Base-by-base conservation (phyloP, 35 echinoderm and acorn worm species). In the Acanthaster planci region DNA sequence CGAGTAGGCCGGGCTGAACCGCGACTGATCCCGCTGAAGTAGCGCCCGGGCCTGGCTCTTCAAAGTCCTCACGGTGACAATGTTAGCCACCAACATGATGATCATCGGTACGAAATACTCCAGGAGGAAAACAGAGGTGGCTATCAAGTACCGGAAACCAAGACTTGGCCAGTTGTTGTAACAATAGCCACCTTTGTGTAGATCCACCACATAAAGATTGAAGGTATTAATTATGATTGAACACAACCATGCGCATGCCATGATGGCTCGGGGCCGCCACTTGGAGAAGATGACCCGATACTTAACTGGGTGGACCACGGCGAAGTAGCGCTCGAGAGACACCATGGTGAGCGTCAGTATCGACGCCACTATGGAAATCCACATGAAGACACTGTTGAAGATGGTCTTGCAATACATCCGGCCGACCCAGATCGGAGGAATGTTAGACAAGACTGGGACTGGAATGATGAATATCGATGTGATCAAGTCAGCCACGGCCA, bases 401-500 rank as follows among this genome's bases (percentile, higher is more conserved):
- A 93, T 29, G 22, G 89, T 37, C 40, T 81, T 78, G 51, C 91
- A 93, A 40, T 93, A 93, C 22, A 89, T 18, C 37, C 79, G 51
- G 2, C 91, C 91, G 19, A 85, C 22, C 10, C 38, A 15, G 19
- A 30, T 42, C 21, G 57, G 36, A 8, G 86, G 79, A 1, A 89
- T 82, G 58, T 32, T 38, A 23, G 23, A 23, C 10, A 55, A 31
- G 16, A n/a, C n/a, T 19, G 91, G 91, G 5, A 84, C 0, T 4
- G 91, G 91, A 35, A 93, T 93, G 22, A 89, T 83, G 37, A 44
- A 38, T 0, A 88, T 31, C 18, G 91, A 93, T 0, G 86, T 85
- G 6, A 93, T 50, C 30, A 93, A 60, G 85, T 93, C 91, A 9
- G 91, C 91, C 37, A 77, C 91, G 1, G 91, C 91, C 17, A 93